A percentile compares a stretch with the other conserved stretches of the same genome.
Evolutionary conservation across 2,888 invertebrate species (phyloP).

Genomic region (Cyclophora albipunctata): DNA sequence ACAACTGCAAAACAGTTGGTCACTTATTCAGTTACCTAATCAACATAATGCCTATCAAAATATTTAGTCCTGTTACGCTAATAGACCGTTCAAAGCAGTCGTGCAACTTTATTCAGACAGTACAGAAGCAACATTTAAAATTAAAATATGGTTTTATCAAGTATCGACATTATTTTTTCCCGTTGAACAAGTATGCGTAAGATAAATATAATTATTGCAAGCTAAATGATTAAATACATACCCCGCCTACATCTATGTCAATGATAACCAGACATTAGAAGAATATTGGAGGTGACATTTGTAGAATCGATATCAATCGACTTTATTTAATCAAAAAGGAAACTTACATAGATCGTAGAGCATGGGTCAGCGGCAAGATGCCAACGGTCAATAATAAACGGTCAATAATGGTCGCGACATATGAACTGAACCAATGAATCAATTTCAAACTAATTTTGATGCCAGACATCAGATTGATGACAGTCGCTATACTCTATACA

Average conservation of each 20-base stretch:
- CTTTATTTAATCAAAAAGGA: constrained; percentile 39
- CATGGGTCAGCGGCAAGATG: constrained; percentile 54
- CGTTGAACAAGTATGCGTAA: no score
- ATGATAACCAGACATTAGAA: background rate
- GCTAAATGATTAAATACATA: background rate
- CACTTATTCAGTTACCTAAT: constrained; percentile 10
- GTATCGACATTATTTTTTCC: no score
- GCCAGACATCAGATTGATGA: constrained; percentile 23
- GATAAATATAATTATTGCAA: background rate
- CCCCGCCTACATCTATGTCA: background rate
- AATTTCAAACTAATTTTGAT: constrained; percentile 42
- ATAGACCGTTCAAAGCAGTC: no score
- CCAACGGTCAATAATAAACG: constrained; percentile 50
- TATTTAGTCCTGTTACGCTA: no score
- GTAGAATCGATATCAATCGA: constrained; percentile 15
- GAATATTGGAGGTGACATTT: background rate
- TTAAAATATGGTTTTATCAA: no score
- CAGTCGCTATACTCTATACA: no score
- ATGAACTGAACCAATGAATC: constrained; percentile 58
- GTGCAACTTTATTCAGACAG: no score
- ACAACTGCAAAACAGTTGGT: constrained; percentile 43
- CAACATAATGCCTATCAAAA: background rate
- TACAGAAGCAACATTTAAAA: no score
- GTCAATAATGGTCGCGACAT: constrained; percentile 45
- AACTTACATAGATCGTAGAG: constrained; percentile 50